Conservation (phyloP, 2,888 invertebrate genomes). For the Agrotis exclamationis region DNA sequence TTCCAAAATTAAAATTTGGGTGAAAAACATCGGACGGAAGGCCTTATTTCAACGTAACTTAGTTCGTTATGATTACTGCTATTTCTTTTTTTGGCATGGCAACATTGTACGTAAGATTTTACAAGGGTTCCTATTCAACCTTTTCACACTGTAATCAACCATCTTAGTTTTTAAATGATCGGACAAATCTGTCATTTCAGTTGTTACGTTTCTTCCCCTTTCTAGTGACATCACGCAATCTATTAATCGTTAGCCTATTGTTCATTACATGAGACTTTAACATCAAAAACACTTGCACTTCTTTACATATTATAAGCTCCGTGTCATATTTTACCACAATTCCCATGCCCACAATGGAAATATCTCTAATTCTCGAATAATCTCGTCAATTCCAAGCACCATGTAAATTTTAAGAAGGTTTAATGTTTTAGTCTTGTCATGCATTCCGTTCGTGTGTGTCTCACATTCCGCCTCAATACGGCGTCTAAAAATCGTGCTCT, state of each 20-base stretch:
- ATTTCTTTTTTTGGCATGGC: background rate
- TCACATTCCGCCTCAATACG: conserved; percentile 50
- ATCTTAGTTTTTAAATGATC: background rate
- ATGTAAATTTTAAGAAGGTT: conserved; percentile 50
- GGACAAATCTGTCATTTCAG: no score
- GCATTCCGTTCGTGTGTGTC: conserved; percentile 48
- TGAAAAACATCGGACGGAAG: background rate
- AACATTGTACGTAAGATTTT: no score
- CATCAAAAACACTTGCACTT: no score
- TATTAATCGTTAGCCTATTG: no score
- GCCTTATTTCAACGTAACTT: conserved; percentile 11
- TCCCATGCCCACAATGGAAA: conserved; percentile 35
- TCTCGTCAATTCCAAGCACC: conserved; percentile 35
- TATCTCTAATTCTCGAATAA: conserved; percentile 25
- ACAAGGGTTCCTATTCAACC: background rate
- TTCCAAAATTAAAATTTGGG: conserved; percentile 38
- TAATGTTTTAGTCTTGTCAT: conserved; percentile 48
- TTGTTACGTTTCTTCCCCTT: no score
- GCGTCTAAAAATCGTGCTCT: conserved; percentile 44
- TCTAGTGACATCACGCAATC: no score
- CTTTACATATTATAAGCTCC: background rate
- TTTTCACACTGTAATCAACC: background rate
- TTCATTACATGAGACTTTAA: no score
- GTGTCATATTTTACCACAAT: conserved; percentile 8
- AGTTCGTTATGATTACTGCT: background rate